Evolutionary conservation across 2,888 invertebrate species (phyloP).

Genomic region (Serrognathus titanus): DNA sequence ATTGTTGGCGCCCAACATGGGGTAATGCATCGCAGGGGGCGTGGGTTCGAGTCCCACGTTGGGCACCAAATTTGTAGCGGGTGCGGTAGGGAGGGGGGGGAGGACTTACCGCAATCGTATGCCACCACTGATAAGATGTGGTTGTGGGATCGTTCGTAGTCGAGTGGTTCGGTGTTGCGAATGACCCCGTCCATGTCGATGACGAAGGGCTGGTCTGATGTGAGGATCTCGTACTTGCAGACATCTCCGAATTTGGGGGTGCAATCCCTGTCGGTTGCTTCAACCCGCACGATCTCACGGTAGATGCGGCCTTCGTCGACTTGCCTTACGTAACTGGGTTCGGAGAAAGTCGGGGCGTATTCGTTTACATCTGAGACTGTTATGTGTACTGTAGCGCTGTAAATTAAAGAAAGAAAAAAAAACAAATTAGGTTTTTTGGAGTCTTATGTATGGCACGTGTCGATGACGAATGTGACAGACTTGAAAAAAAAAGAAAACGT

Average conservation of each 20-base stretch:
- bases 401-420: conserved; percentile 34
- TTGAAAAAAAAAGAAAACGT: too few relatives aligned
- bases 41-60: too few relatives aligned
- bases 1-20: too few relatives aligned
- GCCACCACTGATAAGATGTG: conserved; percentile 96
- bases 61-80: too few relatives aligned
- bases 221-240: conserved; percentile 95
- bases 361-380: conserved; percentile 96
- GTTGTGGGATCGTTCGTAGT: conserved; percentile 90
- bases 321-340: conserved; percentile 85
- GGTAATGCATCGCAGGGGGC: too few relatives aligned
- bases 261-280: conserved; percentile 91
- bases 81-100: too few relatives aligned
- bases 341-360: conserved; percentile 87
- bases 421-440: neutral
- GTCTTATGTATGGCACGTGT: neutral
- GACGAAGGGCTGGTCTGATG: conserved; percentile 84
- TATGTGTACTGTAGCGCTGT: conserved; percentile 88
- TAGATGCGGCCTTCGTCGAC: conserved; percentile 89
- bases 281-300: conserved; percentile 85
- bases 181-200: conserved; percentile 95
- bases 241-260: conserved; percentile 94
- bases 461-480: neutral
- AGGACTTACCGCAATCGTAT: conserved; percentile 83
- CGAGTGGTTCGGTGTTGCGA: conserved; percentile 88